These are phyloP conservation scores for Tipula helvola DNA, from an alignment of 2,888 invertebrate genomes.

Conservation along the genomic window DNA sequence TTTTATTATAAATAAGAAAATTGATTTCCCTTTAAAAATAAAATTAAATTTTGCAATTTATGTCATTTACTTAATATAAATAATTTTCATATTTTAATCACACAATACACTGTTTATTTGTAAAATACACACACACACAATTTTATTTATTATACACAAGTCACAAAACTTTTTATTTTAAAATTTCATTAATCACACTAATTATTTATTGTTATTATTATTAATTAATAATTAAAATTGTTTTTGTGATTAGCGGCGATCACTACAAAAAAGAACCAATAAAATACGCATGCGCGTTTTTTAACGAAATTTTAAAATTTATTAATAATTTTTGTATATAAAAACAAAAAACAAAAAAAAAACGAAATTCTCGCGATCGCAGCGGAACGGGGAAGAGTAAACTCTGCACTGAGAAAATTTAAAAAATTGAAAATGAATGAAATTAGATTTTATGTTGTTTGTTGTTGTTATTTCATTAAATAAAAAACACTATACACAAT, in stretches of 20 bases:
- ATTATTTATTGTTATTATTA: background rate
- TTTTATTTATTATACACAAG: background rate
- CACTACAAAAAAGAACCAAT: background rate
- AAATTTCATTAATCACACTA: background rate
- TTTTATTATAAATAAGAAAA: background rate
- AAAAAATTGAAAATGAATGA: slow-evolving; percentile 8
- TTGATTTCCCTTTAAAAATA: background rate
- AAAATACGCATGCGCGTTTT: slow-evolving; percentile 6
- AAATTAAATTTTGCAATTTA: background rate
- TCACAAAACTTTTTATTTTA: background rate
- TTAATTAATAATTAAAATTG: background rate
- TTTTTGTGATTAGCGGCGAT: background rate
- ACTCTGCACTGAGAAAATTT: slow-evolving; percentile 8
- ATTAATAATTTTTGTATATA: background rate
- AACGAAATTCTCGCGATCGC: slow-evolving; percentile 5
- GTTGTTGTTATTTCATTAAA: background rate
- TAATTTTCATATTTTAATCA: background rate
- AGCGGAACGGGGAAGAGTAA: slow-evolving; percentile 11
- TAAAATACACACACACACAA: background rate
- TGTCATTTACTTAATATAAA: background rate
- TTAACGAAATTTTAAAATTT: slow-evolving; percentile 4
- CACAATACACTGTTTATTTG: background rate
- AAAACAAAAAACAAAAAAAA: background rate
- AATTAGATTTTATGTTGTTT: slow-evolving; percentile 5
- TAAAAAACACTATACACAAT: background rate